A percentile compares a stretch with the other conserved stretches of the same genome.
phyloP scores from a whole-genome alignment of 2,113 vertebrate species.

The Thalassarche chlororhynchos region DNA sequence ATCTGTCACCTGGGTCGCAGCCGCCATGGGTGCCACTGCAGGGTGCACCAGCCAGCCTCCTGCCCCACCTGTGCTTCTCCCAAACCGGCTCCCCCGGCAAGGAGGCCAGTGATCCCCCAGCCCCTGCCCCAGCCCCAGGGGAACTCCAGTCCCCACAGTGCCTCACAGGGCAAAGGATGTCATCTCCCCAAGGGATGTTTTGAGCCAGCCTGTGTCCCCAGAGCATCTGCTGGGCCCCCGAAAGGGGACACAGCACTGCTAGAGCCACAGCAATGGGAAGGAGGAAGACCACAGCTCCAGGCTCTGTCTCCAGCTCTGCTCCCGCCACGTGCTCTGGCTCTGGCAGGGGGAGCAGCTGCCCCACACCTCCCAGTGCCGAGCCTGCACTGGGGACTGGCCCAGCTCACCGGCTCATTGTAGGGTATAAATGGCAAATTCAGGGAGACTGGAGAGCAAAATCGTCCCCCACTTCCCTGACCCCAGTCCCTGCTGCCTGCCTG shows the following conservation, averaged over 20 bases:
- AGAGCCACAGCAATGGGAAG: not conserved
- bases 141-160: not conserved
- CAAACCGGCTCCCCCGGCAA: not conserved
- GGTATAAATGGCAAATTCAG: not conserved
- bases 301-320: not conserved
- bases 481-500: not conserved
- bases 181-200: not conserved
- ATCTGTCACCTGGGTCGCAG: not conserved
- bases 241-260: not conserved
- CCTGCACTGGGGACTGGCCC: not conserved
- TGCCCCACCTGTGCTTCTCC: not conserved
- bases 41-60: not conserved
- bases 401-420: rapidly evolving
- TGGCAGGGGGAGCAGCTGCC: not conserved
- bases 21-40: not conserved
- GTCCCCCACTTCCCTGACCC: not conserved
- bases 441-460: not conserved
- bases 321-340: rapidly evolving
- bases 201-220: not conserved
- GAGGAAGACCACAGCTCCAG: not conserved
- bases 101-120: not conserved
- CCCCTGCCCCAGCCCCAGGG: not conserved
- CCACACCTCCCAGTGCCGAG: rapidly evolving
- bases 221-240: not conserved
- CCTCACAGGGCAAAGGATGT: not conserved